phyloP scores from a whole-genome alignment of 2,113 vertebrate species.

The Hemiprocne comata region DNA sequence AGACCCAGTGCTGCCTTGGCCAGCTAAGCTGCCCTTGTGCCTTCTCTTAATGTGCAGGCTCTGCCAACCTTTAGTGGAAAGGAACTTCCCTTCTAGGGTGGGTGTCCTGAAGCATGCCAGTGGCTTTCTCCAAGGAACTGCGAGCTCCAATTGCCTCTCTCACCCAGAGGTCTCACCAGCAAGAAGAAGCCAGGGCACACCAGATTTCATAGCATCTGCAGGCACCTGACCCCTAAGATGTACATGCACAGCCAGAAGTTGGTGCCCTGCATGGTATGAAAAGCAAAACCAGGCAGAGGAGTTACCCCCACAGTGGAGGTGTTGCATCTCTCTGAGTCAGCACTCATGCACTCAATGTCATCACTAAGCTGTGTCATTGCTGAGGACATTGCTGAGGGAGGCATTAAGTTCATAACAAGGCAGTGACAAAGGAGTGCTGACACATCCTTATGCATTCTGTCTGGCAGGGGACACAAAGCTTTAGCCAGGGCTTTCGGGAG shows the following conservation, averaged over 20 bases:
- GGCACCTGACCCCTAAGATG: background rate
- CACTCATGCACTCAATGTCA: background rate
- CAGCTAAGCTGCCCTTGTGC: background rate
- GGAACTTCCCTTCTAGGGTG: background rate
- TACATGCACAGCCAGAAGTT: accelerated
- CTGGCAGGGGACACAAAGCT: accelerated
- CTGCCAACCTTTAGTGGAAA: background rate
- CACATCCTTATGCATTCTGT: background rate
- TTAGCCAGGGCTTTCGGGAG: accelerated
- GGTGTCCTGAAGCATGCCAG: accelerated
- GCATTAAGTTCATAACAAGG: background rate
- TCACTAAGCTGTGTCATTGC: background rate
- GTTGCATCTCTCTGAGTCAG: background rate
- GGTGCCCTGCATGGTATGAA: accelerated
- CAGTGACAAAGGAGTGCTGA: background rate
- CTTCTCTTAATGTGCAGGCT: background rate
- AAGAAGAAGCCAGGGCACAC: background rate
- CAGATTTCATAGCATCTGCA: background rate
- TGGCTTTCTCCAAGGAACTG: background rate
- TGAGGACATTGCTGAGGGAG: background rate
- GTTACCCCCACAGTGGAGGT: background rate
- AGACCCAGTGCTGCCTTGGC: background rate
- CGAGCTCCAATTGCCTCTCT: background rate
- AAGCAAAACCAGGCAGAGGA: background rate
- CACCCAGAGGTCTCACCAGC: background rate